These are phyloP conservation scores for Phodopus roborovskii DNA, from an alignment of 2,113 vertebrate genomes.

Conservation along the genomic window DNA sequence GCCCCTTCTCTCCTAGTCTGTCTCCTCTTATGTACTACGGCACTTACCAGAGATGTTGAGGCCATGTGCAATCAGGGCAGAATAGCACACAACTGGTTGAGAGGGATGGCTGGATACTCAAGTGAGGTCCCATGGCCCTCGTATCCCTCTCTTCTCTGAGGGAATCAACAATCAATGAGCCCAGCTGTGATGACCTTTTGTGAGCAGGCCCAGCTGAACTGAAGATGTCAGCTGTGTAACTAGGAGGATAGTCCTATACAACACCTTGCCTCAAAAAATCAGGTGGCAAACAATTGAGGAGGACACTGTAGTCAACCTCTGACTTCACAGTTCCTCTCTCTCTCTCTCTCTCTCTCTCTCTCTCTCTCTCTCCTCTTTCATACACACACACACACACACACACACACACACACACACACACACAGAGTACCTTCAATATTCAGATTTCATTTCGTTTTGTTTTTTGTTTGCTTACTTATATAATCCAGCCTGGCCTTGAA, in stretches of 20 bases:
- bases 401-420: neutral
- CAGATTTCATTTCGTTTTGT: neutral
- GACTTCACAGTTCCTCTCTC: neutral
- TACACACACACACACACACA: neutral
- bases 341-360: no score
- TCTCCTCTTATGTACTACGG: neutral
- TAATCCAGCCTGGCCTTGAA: neutral
- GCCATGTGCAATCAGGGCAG: neutral
- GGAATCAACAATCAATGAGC: neutral
- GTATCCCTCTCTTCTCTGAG: neutral
- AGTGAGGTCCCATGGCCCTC: neutral
- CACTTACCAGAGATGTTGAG: neutral
- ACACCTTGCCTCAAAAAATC: neutral
- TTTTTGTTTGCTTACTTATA: neutral
- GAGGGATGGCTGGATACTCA: neutral
- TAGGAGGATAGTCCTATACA: neutral
- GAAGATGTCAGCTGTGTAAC: no score
- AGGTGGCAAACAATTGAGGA: neutral
- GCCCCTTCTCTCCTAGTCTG: neutral
- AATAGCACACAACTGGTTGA: neutral
- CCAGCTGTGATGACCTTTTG: neutral
- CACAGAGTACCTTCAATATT: neutral
- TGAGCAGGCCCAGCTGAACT: neutral
- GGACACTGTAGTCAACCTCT: neutral
- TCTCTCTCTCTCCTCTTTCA: neutral